Evolutionary conservation across 2,797 vertebrate genomes (phyloP).

Genomic region (Anolis apletophallus): DNA sequence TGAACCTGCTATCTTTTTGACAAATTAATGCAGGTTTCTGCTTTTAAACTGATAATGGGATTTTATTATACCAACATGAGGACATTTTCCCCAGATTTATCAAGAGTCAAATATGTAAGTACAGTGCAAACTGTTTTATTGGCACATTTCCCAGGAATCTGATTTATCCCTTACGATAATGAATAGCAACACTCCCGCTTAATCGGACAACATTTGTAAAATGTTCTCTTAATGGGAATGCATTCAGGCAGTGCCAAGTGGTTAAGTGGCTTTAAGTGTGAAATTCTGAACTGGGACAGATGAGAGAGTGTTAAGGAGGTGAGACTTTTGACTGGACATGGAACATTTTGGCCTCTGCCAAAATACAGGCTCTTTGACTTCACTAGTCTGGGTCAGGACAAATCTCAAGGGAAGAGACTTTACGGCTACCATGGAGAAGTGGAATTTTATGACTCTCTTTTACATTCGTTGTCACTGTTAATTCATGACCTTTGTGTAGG

Average conservation of each 20-base stretch:
- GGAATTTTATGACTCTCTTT: no score
- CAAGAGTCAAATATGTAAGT: slow-evolving; percentile 68
- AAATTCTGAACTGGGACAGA: slow-evolving; percentile 52
- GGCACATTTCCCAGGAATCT: slow-evolving; percentile 76
- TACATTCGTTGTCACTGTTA: no score
- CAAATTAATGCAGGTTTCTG: slow-evolving; percentile 74
- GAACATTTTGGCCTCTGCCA: no score
- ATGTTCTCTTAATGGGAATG: slow-evolving; percentile 69
- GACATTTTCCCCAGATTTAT: slow-evolving; percentile 75
- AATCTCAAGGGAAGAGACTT: no score
- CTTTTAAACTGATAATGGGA: slow-evolving; percentile 75
- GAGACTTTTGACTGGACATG: slow-evolving; percentile 26
- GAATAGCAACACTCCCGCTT: slow-evolving; percentile 69
- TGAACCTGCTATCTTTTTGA: slow-evolving; percentile 70
- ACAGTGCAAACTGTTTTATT: slow-evolving; percentile 70
- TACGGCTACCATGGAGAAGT: no score
- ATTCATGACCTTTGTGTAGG: no score
- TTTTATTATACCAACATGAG: slow-evolving; percentile 75
- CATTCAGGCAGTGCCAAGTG: slow-evolving; percentile 63
- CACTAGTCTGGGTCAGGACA: no score
- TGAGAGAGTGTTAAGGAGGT: slow-evolving; percentile 42
- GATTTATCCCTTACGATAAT: slow-evolving; percentile 73
- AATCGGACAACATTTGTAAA: slow-evolving; percentile 68
- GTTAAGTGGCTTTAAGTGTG: slow-evolving; percentile 63
- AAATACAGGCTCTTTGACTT: no score